phyloP scores from a whole-genome alignment of 1,140 invertebrate species.

The Anoplolepis gracilipes region DNA sequence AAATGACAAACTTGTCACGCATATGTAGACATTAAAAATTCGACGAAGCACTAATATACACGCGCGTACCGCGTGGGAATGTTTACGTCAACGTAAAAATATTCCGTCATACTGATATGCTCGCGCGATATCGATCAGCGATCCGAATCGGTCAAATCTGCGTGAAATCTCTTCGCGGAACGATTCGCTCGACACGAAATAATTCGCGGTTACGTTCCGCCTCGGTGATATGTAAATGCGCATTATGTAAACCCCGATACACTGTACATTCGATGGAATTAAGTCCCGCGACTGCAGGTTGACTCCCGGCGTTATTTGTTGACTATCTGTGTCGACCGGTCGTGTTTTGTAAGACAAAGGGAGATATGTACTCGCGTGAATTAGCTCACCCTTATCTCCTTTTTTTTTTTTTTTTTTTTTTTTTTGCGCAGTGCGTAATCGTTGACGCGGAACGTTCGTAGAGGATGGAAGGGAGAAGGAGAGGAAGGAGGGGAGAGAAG shows the following conservation, averaged over 20 bases:
- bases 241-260: constrained; percentile 40
- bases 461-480: too few species aligned
- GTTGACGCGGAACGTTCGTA: background rate
- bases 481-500: too few species aligned
- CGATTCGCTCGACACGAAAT: constrained; percentile 25
- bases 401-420: too few species aligned
- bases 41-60: too few species aligned
- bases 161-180: constrained; percentile 15
- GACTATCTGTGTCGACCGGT: background rate
- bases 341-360: constrained; percentile 32
- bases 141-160: constrained; percentile 26
- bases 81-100: constrained; percentile 11
- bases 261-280: constrained; percentile 48
- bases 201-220: constrained; percentile 19
- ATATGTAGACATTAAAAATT: too few species aligned
- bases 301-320: background rate
- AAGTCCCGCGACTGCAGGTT: constrained; percentile 37
- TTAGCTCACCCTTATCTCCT: constrained; percentile 39
- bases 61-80: background rate
- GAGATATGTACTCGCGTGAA: constrained; percentile 23
- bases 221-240: constrained; percentile 45
- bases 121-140: constrained; percentile 37
- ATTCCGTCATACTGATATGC: constrained; percentile 33
- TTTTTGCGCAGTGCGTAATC: background rate
- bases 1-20: background rate